Base-by-base conservation (phyloP, 2,113 vertebrate genomes). In the Anthoscopus minutus region DNA sequence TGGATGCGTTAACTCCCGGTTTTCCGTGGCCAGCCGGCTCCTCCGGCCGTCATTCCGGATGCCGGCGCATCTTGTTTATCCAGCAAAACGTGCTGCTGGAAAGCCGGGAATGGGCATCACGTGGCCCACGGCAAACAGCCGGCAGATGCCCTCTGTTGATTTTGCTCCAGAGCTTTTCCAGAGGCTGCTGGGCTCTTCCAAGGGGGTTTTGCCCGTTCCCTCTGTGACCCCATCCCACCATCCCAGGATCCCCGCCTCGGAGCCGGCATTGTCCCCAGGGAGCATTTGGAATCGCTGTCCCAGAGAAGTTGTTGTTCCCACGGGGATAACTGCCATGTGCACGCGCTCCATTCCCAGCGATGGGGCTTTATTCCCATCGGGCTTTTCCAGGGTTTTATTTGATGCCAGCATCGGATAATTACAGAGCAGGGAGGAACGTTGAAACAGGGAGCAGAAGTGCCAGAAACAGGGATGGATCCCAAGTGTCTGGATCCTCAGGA, bases 141-240 rank as follows among this genome's bases (percentile, higher is more conserved):
- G 80, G 96, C 97, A 98, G 98, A 98, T 98, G 97, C 96, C 96
- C 73, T 96, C 89, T 98, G 95, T 97, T 98, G 97, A 97, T 97
- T 98, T 96, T 98, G 95, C 94, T 97, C 95, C 96, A 40, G 64
- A 96, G 92, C 89, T 93, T 97, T 98, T 98, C 96, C 97, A 97
- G 97, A 97, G 97, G 94, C 91, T 86, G 93, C 91, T 45, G 79
- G 87, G 51, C 70, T 96, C 47, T 71, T 86, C 82, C 25, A 54
- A 94, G 83, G 38, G 79, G 72, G 33, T 84, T 95, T 67, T 53
- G 11, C 42, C 85, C 73, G 6, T 50, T 57, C 54, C 15, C 4
- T 10, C 33, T 16, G 28, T 18, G 42, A 69, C 48, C 12, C 20
- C 65, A 21, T 16, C n/a, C 2, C 20, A 4, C 11, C 64, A 2